Evolutionary conservation across 2,888 invertebrate genomes (phyloP).

Genomic region (Clusia tigrina): DNA sequence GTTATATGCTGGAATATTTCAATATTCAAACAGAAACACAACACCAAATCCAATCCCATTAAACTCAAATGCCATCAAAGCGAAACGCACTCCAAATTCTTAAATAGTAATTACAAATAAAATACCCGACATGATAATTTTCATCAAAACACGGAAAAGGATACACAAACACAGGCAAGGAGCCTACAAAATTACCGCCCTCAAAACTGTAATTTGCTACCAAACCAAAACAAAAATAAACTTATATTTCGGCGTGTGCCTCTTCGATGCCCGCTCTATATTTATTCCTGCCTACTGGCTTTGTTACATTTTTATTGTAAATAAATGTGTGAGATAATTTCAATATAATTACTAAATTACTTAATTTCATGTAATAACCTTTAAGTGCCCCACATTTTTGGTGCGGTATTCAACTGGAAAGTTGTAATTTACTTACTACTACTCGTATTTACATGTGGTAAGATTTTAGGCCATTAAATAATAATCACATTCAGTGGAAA

Average conservation of each 20-base stretch:
- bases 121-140: not conserved
- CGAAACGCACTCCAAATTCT: not conserved
- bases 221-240: not conserved
- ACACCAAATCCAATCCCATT: too few species aligned
- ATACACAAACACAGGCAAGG: not conserved
- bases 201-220: not conserved
- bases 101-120: not conserved
- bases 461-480: too few species aligned
- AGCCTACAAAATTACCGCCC: too few species aligned
- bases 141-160: not conserved
- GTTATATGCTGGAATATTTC: not conserved
- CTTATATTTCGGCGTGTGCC: too few species aligned
- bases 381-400: not conserved
- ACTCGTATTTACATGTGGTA: too few species aligned
- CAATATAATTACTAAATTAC: slow-evolving; percentile 46
- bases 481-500: too few species aligned
- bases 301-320: not conserved
- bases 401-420: too few species aligned
- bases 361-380: slow-evolving; percentile 50
- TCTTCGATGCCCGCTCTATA: too few species aligned
- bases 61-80: not conserved
- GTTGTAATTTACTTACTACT: too few species aligned
- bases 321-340: slow-evolving; percentile 22
- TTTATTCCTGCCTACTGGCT: too few species aligned
- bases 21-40: too few species aligned